These are phyloP conservation scores for Caenorhabditis virilis DNA, from an alignment of 2,888 invertebrate species.

Conservation along the genomic window DNA sequence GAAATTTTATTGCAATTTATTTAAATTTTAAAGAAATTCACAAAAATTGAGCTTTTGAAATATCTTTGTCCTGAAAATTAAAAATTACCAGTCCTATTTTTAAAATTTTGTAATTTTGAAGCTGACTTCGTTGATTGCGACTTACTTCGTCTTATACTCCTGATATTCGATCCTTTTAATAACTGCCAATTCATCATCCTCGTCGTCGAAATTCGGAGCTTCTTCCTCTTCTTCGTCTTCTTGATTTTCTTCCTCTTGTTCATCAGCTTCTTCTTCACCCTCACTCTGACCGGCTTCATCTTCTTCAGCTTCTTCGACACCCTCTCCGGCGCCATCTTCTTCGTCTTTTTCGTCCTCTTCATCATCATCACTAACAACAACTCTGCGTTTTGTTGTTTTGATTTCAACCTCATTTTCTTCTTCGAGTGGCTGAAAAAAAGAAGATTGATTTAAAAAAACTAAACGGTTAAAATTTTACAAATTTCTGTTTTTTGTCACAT, in stretches of 20 bases:
- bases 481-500: not conserved
- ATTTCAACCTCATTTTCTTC: not conserved
- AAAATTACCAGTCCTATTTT: not conserved
- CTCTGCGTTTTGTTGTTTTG: not conserved
- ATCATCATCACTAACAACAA: conserved; percentile 20
- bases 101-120: no score
- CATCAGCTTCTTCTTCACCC: conserved; percentile 22
- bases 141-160: conserved; percentile 36
- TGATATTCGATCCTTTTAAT: conserved; percentile 35
- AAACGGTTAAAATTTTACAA: no score
- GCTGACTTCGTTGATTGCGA: no score
- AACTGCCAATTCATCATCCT: conserved; percentile 53
- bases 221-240: conserved; percentile 19
- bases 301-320: not conserved
- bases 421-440: no score
- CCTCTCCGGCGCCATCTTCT: not conserved
- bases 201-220: conserved; percentile 35
- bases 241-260: conserved; percentile 20
- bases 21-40: not conserved
- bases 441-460: no score
- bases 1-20: no score
- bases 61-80: no score
- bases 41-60: no score
- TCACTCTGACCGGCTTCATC: conserved; percentile 21
- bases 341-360: conserved; percentile 8